These are phyloP conservation scores for Brachionus manjavacas DNA, from an alignment of 1,140 invertebrate species.

Conservation along the genomic window DNA sequence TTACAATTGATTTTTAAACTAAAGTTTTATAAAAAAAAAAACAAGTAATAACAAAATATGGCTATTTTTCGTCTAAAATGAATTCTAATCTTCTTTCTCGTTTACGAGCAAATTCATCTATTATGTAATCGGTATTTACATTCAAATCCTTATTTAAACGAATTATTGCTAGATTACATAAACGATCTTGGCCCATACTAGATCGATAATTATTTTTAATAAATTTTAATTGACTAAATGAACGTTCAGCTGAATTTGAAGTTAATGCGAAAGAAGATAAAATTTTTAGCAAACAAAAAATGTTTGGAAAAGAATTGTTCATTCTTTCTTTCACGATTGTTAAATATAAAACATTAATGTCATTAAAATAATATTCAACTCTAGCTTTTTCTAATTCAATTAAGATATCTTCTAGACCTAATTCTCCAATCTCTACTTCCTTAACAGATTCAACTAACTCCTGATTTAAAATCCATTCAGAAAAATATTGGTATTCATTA, in stretches of 20 bases:
- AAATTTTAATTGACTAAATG: neutral
- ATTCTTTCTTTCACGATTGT: neutral
- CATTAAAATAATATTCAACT: neutral
- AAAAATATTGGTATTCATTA: neutral
- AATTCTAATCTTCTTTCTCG: neutral
- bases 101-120: neutral
- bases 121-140: neutral
- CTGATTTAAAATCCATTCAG: neutral
- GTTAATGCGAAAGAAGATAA: neutral
- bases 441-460: neutral
- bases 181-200: neutral
- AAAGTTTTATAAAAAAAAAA: neutral
- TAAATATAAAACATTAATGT: neutral
- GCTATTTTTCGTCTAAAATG: neutral
- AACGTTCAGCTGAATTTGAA: conserved; percentile 10
- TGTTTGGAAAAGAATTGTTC: neutral
- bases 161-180: neutral
- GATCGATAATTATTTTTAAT: conserved; percentile 5
- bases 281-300: neutral
- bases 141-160: neutral
- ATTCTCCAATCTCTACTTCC: neutral
- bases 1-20: neutral
- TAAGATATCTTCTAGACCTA: neutral
- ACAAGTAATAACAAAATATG: neutral
- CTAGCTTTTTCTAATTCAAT: neutral